Conservation (phyloP, 2,888 invertebrate species). For the Aspidiotus destructor region DNA sequence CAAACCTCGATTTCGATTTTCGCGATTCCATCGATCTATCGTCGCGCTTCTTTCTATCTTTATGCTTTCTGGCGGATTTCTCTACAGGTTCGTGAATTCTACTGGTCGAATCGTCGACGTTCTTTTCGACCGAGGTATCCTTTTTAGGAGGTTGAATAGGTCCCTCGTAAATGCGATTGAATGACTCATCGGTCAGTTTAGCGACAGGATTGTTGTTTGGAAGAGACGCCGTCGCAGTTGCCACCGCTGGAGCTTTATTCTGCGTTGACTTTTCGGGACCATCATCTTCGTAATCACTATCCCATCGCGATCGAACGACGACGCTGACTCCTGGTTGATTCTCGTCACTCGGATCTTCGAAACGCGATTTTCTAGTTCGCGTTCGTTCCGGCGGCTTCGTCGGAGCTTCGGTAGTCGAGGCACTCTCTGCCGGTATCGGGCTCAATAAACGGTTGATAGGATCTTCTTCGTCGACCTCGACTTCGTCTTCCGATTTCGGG, state of each 20-base stretch:
- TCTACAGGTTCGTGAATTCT: background rate
- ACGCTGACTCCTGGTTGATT: slow-evolving; percentile 30
- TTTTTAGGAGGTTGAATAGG: too few relatives aligned
- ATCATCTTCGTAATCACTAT: slow-evolving; percentile 35
- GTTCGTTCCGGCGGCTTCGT: background rate
- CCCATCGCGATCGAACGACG: slow-evolving; percentile 35
- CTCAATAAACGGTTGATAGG: background rate
- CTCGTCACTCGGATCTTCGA: slow-evolving; percentile 28
- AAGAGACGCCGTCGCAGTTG: too few relatives aligned
- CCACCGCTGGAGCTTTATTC: background rate
- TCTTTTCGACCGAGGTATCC: too few relatives aligned
- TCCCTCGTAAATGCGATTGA: too few relatives aligned
- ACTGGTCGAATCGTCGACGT: background rate
- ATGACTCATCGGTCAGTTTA: too few relatives aligned
- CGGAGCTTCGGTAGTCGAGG: background rate
- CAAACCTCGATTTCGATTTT: background rate
- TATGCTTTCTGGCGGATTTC: background rate
- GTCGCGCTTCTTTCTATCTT: background rate
- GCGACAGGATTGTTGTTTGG: too few relatives aligned
- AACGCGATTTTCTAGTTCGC: slow-evolving; percentile 32
- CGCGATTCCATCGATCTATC: background rate
- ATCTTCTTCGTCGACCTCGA: slow-evolving; percentile 13
- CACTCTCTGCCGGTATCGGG: background rate
- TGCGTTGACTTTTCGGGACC: slow-evolving; percentile 31
- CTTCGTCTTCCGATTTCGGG: slow-evolving; percentile 26